Conservation (phyloP, 1,140 invertebrate genomes). For the Drosophila kepulauana region DNA sequence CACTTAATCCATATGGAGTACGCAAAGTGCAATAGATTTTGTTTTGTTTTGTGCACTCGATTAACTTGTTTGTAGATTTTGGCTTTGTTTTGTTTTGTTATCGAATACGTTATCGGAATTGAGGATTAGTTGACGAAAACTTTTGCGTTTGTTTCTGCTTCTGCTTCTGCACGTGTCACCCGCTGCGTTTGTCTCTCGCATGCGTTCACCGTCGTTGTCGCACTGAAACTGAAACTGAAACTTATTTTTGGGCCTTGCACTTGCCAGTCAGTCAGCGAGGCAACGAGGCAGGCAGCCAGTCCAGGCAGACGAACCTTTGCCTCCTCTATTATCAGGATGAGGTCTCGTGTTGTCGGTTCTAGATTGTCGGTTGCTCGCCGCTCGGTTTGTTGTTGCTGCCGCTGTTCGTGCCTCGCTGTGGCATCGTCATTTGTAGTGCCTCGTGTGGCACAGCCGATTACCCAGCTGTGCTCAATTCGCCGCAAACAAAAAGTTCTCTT, state of each 20-base stretch:
- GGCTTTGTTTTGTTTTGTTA: constrained; percentile 31
- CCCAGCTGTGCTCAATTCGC: constrained; percentile 38
- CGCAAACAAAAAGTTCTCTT: constrained; percentile 21
- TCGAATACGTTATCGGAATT: constrained; percentile 17
- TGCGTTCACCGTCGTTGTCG: constrained; percentile 73
- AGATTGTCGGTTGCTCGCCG: constrained; percentile 14
- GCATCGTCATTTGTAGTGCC: not conserved
- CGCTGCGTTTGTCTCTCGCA: constrained; percentile 41
- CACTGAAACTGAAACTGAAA: constrained; percentile 76
- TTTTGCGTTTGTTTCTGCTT: not conserved
- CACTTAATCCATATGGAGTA: constrained; percentile 13
- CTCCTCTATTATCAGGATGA: constrained; percentile 52
- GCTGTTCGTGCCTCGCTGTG: constrained; percentile 2
- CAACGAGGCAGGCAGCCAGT: constrained; percentile 4
- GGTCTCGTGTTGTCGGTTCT: constrained; percentile 23
- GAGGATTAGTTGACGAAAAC: constrained; percentile 9
- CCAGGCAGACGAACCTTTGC: constrained; percentile 37
- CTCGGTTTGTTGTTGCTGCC: constrained; percentile 10
- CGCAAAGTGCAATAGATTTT: constrained; percentile 18
- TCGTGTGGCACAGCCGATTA: constrained; percentile 12
- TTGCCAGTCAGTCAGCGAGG: constrained; percentile 39
- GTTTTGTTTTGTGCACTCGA: constrained; percentile 40
- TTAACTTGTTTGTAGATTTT: constrained; percentile 46
- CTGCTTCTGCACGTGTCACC: constrained; percentile 14
- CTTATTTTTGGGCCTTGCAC: constrained; percentile 63